Evolutionary conservation across 2,113 vertebrate species (phyloP).

Genomic region (Neomonachus schauinslandi): DNA sequence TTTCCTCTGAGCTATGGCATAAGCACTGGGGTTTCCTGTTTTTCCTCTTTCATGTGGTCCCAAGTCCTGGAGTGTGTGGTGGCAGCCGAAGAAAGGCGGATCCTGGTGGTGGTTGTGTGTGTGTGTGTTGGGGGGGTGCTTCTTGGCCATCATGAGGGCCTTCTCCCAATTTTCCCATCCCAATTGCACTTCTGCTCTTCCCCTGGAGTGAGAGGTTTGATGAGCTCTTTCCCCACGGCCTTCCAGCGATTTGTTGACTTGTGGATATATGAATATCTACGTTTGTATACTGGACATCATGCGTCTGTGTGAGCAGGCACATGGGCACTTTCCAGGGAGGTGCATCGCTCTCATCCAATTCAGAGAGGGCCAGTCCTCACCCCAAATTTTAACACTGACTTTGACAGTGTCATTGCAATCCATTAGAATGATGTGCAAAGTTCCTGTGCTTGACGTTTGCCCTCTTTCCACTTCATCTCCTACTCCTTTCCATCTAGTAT

Average conservation of each 20-base stretch:
- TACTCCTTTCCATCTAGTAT: rapidly evolving
- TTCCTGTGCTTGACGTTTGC: rapidly evolving
- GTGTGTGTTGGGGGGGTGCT: rapidly evolving
- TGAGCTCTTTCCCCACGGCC: rapidly evolving
- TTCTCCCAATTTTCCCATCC: not conserved
- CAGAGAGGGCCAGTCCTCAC: not conserved
- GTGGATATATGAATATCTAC: rapidly evolving
- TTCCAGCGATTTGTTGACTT: rapidly evolving
- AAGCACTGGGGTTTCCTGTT: not conserved
- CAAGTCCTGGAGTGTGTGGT: not conserved
- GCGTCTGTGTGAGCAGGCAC: rapidly evolving
- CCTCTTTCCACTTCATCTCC: rapidly evolving
- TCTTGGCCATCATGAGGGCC: not conserved
- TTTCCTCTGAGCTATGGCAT: not conserved
- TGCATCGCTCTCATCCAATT: rapidly evolving
- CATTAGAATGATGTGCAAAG: rapidly evolving
- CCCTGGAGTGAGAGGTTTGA: rapidly evolving
- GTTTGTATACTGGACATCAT: rapidly evolving
- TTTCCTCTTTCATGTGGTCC: not conserved
- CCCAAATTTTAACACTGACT: not conserved
- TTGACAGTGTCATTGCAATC: rapidly evolving
- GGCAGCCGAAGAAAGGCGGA: rapidly evolving
- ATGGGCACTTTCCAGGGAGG: not conserved
- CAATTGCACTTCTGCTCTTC: rapidly evolving
- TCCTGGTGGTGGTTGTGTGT: rapidly evolving